Evolutionary conservation across 1,140 invertebrate species (phyloP).

Genomic region (Camponotus pennsylvanicus): DNA sequence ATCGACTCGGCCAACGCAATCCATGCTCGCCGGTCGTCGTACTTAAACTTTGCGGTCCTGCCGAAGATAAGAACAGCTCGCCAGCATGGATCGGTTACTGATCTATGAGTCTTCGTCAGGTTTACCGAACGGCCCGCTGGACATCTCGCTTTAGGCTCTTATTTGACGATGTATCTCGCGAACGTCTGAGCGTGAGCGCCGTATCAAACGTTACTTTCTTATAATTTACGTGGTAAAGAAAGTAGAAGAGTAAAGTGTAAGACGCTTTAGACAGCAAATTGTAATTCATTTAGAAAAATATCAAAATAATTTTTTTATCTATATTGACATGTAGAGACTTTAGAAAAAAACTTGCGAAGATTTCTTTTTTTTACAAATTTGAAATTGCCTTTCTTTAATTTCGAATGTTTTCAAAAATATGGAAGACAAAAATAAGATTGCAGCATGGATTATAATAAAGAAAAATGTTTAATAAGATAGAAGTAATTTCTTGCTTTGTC

Average conservation of each 20-base stretch:
- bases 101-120: slow-evolving; percentile 61
- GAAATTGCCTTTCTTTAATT: not conserved
- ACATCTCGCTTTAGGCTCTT: slow-evolving; percentile 50
- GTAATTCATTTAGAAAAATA: not conserved
- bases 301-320: not conserved
- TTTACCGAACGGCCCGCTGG: slow-evolving; percentile 49
- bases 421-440: not conserved
- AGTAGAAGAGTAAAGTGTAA: not conserved
- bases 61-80: slow-evolving; percentile 50
- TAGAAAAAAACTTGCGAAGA: not conserved
- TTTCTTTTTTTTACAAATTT: not conserved
- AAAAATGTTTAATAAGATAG: not conserved
- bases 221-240: not conserved
- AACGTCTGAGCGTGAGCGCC: not conserved
- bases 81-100: slow-evolving; percentile 55
- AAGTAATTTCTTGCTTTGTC: slow-evolving; percentile 1
- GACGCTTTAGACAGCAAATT: not conserved
- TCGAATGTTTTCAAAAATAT: not conserved
- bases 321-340: not conserved
- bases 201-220: slow-evolving; percentile 18
- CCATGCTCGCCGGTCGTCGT: slow-evolving; percentile 49
- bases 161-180: slow-evolving; percentile 32
- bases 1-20: slow-evolving; percentile 65
- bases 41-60: slow-evolving; percentile 49
- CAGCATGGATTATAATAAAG: not conserved